Conservation (phyloP, 1,140 invertebrate species). For the Anoplophora glabripennis region DNA sequence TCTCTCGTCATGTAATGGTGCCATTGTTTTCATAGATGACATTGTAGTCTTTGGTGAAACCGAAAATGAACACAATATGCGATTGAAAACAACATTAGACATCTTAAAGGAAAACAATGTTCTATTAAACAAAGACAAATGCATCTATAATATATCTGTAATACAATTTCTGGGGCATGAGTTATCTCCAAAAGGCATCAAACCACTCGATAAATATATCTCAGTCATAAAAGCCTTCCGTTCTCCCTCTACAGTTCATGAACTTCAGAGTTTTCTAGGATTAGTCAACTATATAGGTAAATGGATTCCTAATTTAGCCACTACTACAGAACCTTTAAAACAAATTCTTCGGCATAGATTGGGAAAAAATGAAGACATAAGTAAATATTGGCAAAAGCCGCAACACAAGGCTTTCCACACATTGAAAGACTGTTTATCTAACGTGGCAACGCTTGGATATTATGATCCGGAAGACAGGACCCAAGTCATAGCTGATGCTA, state of each 20-base stretch:
- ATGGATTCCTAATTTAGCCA: constrained; percentile 38
- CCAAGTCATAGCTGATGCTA: constrained; percentile 48
- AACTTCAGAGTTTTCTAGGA: constrained; percentile 33
- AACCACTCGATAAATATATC: constrained; percentile 11
- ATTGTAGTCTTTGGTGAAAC: too few relatives aligned
- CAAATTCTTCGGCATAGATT: too few relatives aligned
- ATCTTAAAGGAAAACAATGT: too few relatives aligned
- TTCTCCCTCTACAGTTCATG: constrained; percentile 22
- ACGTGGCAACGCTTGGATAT: constrained; percentile 52
- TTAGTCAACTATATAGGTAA: constrained; percentile 22
- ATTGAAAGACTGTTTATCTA: constrained; percentile 4
- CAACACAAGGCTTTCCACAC: too few relatives aligned
- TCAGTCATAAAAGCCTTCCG: constrained; percentile 3
- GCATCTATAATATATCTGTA: constrained; percentile 18
- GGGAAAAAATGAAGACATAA: too few relatives aligned
- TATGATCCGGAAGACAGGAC: constrained; percentile 35
- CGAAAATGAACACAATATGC: too few relatives aligned
- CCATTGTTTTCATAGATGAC: too few relatives aligned
- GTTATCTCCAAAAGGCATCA: constrained; percentile 32
- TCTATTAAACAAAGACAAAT: too few relatives aligned
- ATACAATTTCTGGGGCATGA: constrained; percentile 38
- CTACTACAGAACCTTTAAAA: too few relatives aligned
- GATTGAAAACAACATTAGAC: too few relatives aligned
- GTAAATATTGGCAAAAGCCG: too few relatives aligned
- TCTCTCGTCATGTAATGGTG: too few relatives aligned